Percentiles rank a stretch among this genome's conserved stretches.
These are phyloP conservation scores for Polia nebulosa DNA, from an alignment of 2,888 invertebrate genomes.

Conservation along the genomic window DNA sequence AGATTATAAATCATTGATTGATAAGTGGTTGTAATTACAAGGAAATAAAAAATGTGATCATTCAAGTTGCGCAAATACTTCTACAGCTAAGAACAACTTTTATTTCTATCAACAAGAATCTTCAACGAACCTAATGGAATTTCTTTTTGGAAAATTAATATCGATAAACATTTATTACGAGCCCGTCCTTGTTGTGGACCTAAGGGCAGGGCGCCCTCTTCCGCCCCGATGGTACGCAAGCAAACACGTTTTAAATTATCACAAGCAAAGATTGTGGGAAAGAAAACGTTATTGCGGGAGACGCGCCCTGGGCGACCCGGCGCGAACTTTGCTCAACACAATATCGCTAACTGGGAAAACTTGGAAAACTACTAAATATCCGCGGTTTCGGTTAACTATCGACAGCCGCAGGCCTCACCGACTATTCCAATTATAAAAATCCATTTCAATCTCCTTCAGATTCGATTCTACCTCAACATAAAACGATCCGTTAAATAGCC, in stretches of 20 bases:
- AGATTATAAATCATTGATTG: background rate
- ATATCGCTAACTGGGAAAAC: slow-evolving; percentile 77
- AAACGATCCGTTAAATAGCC: slow-evolving; percentile 44
- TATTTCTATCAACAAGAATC: slow-evolving; percentile 4
- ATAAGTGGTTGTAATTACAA: background rate
- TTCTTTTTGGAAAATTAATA: slow-evolving; percentile 70
- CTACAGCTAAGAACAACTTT: background rate
- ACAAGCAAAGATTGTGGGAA: slow-evolving; percentile 78
- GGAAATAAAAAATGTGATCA: background rate
- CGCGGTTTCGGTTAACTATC: slow-evolving; percentile 71
- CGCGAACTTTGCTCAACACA: slow-evolving; percentile 71
- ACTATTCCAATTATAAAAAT: slow-evolving; percentile 67
- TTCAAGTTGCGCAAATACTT: background rate
- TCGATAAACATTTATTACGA: slow-evolving; percentile 75
- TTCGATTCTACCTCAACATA: slow-evolving; percentile 27
- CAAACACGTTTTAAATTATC: slow-evolving; percentile 83
- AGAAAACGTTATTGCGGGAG: slow-evolving; percentile 77
- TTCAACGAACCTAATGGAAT: slow-evolving; percentile 25
- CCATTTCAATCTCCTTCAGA: slow-evolving; percentile 47
- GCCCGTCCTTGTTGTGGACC: slow-evolving; percentile 45
- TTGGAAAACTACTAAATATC: slow-evolving; percentile 78
- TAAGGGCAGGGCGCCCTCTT: slow-evolving; percentile 64
- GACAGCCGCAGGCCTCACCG: slow-evolving; percentile 51
- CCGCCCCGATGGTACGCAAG: slow-evolving; percentile 72
- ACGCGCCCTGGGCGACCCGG: slow-evolving; percentile 68